Base-by-base conservation (phyloP, 2,113 vertebrate genomes). In the Cyanistes caeruleus region DNA sequence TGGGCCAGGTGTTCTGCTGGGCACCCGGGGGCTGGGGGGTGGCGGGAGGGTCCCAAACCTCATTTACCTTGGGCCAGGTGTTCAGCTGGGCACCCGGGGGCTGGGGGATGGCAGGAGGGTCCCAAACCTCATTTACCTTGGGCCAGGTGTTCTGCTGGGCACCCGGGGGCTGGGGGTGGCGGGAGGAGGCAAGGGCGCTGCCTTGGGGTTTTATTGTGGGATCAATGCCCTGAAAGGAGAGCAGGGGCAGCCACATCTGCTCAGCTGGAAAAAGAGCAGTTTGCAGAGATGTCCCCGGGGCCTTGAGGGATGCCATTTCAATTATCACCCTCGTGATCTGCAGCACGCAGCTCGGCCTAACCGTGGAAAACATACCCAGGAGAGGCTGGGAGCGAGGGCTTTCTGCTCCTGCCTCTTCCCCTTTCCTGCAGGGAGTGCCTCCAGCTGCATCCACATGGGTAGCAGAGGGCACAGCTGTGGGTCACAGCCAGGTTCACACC, bases 341-440 rank as follows among this genome's bases (percentile, higher is more conserved):
- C 64, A 27, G 23, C 0, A 18, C 30, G 3, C 58, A 74, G 67
- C 73, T 80, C 55, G 21, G 1, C 53, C 25, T 0, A 11, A 22
- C 31, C 0, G 0, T 5, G 55, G 44, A 15, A 59, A 51, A 19
- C 7, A 33, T 11, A 10, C 55, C 46, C 22, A 0, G 4, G 46
- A 20, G 85, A 55, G 69, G 20, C 49, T 13, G 37, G 9, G 15
- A 7, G 33, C 2, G 25, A 17, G 49, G 16, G 24, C n/a, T 65
- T 49, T 48, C 35, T 52, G 14, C 24, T 46, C 5, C 51, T 21
- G 35, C 24, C 19, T 67, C n/a, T 10, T 3, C 23, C 51, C 18
- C 3, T 56, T 18, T 25, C 5, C 21, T 10, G n/a, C 41, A 24
- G 41, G 30, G 2, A 10, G 4, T 8, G 35, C 72, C 35, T 11